Conservation (phyloP, 2,888 invertebrate species). For the Mystacides longicornis region DNA sequence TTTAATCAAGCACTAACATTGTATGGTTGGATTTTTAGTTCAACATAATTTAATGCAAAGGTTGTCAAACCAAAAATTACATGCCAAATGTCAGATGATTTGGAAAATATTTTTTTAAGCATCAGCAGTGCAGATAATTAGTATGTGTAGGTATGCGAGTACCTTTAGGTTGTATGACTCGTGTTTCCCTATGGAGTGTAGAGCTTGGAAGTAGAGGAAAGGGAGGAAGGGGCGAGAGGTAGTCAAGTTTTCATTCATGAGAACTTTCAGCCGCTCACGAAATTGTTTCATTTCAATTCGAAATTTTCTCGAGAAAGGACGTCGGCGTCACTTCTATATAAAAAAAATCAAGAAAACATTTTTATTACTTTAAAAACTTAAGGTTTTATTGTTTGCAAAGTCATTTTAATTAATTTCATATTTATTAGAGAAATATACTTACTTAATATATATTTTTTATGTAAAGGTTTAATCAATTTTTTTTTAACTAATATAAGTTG, state of each 20-base stretch:
- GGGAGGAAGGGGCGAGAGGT: background rate
- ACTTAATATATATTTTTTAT: background rate
- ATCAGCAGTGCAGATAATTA: too few relatives aligned
- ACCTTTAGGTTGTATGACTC: too few relatives aligned
- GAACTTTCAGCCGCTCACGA: slow-evolving; percentile 2
- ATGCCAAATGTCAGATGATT: too few relatives aligned
- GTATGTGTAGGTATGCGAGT: too few relatives aligned
- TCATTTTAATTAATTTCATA: background rate
- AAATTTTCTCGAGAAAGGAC: background rate
- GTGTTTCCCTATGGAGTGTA: too few relatives aligned
- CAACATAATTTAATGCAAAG: too few relatives aligned
- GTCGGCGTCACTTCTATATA: too few relatives aligned
- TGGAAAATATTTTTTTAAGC: too few relatives aligned
- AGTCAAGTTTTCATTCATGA: slow-evolving; percentile 4
- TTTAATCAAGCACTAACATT: too few relatives aligned
- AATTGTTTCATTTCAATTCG: background rate
- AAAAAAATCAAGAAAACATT: background rate
- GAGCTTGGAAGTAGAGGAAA: background rate
- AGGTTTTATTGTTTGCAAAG: background rate
- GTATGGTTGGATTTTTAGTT: too few relatives aligned
- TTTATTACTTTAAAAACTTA: background rate
- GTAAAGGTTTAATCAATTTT: background rate
- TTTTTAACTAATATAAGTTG: background rate
- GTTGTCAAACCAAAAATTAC: too few relatives aligned
- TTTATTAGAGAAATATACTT: background rate